A percentile compares a stretch with the other conserved stretches of the same genome.
phyloP scores from a whole-genome alignment of 2,113 vertebrate genomes.

The Mus musculus region GRCm39 chr5:30772001-30772500 shows the following conservation, averaged over 20 bases:
- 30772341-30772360: neutral
- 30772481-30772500: neutral
- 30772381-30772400: neutral
- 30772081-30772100: slow-evolving; percentile 62
- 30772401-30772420: neutral
- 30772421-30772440: neutral
- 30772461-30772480: neutral
- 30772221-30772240: neutral
- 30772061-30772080: slow-evolving; percentile 46
- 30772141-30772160: neutral
- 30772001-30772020: slow-evolving; percentile 54
- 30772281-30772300: neutral
- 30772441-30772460: too few species aligned
- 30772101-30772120: neutral
- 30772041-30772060: neutral
- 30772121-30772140: neutral
- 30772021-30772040: neutral
- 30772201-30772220: neutral
- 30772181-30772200: neutral
- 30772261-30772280: neutral
- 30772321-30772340: neutral
- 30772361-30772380: neutral
- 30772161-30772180: slow-evolving; percentile 42
- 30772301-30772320: neutral
- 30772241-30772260: neutral